These are phyloP conservation scores for Varanus komodoensis DNA, from an alignment of 2,113 vertebrate species.

Conservation along the genomic window DNA sequence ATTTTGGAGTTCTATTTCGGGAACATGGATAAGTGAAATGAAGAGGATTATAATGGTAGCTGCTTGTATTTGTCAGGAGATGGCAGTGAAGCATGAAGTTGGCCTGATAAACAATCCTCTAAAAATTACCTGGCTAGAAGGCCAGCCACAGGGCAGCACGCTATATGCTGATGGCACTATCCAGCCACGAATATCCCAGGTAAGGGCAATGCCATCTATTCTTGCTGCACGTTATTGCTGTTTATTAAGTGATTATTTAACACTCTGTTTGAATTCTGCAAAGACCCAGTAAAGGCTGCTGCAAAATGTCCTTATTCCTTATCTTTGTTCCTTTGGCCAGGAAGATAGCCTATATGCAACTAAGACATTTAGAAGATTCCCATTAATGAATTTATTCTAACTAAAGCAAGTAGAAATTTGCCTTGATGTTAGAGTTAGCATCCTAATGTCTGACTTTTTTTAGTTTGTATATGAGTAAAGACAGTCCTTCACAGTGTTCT, in stretches of 20 bases:
- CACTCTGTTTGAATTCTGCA: background rate
- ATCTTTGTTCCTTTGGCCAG: background rate
- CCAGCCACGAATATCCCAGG: conserved; percentile 78
- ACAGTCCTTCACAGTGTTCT: background rate
- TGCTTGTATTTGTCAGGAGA: conserved; percentile 80
- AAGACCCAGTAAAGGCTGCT: background rate
- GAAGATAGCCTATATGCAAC: background rate
- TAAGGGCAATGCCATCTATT: conserved; percentile 62
- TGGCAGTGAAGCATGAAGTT: conserved; percentile 91
- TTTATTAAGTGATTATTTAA: background rate
- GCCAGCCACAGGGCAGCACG: conserved; percentile 73
- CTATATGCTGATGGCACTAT: conserved; percentile 7
- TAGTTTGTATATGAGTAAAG: background rate
- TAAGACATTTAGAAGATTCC: background rate
- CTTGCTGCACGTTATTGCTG: background rate
- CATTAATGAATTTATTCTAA: background rate
- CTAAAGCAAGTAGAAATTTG: background rate
- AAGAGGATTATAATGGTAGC: background rate
- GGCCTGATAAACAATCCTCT: conserved; percentile 89
- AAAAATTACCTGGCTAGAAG: conserved; percentile 94
- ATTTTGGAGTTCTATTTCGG: background rate
- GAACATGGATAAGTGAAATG: background rate
- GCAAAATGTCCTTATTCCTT: background rate
- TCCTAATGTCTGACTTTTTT: background rate
- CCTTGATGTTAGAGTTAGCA: background rate